Conservation (phyloP, 2,888 invertebrate genomes). For the Drosophila suboccidentalis region DNA sequence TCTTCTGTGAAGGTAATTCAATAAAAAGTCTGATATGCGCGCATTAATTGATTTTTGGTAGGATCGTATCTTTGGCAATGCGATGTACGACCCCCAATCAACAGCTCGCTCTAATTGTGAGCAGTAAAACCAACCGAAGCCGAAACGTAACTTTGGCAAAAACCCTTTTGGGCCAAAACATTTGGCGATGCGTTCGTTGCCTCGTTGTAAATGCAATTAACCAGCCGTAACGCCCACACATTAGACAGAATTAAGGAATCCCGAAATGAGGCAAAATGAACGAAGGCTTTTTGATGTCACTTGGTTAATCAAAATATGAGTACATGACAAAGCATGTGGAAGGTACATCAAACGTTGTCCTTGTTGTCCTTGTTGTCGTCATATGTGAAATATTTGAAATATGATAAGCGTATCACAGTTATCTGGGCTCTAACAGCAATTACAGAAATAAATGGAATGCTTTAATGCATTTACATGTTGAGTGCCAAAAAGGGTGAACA, state of each 20-base stretch:
- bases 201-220: conserved; percentile 68
- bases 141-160: conserved; percentile 4
- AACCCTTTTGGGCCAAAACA: conserved; percentile 49
- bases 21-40: too few relatives aligned
- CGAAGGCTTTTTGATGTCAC: conserved; percentile 74
- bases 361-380: conserved; percentile 39
- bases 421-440: conserved; percentile 54
- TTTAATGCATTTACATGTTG: conserved; percentile 74
- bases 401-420: conserved; percentile 49
- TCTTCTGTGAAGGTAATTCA: too few relatives aligned
- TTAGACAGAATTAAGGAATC: conserved; percentile 54
- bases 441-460: conserved; percentile 74
- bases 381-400: conserved; percentile 75
- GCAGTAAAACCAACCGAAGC: conserved; percentile 3
- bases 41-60: too few relatives aligned
- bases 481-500: conserved; percentile 45
- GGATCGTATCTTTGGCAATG: conserved; percentile 12
- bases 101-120: conserved; percentile 52
- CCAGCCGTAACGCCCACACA: conserved; percentile 78
- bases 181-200: conserved; percentile 36
- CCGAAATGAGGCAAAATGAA: conserved; percentile 29
- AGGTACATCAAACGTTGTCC: conserved; percentile 24
- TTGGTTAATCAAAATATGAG: conserved; percentile 44
- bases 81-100: conserved; percentile 54
- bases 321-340: conserved; percentile 1